Evolutionary conservation across 2,888 invertebrate genomes (phyloP), one percentile per base, ranked within the genome.

Genomic region (Linnaemya tessellans): DNA sequence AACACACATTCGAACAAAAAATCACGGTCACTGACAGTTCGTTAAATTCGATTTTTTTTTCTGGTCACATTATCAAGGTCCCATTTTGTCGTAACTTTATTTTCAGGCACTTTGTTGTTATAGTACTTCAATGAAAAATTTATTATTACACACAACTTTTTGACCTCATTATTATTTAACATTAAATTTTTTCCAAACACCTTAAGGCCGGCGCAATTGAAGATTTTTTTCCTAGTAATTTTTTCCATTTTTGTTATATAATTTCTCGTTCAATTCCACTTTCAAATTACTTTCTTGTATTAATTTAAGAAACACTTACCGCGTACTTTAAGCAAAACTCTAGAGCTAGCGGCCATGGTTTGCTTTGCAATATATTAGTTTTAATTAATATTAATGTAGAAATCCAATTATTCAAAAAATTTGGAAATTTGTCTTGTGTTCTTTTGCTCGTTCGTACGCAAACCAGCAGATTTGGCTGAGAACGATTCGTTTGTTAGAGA

Each of bases 341-440:
- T 93, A 88, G 93, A 93, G 88, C 94, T 93, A 89, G 94, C 93
- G 91, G 94, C 94, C 94, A 95, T 95, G 91, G 89, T 79, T 84
- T 60, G 74, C 77, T 86, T 80, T 65, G 77, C 74, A 68, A 75
- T 43, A 22, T 43, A 30, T 58, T 43, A 38, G 92, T 71, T 74
- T 58, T 64, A 73, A 79, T 54, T 68, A 51, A 79, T 56, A 79
- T 56, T 79, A 62, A 20, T 20, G 38, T 46, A 22, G 64, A 82
- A 73, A 70, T 83, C 46, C 75, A 84, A 74, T 83, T 82, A 80
- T 82, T 79, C 81, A 82, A 75, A 84, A 64, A 60, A 64, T 67
- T n/a, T 68, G 74, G 54, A 74, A 75, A 68, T 79, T 86, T 89
- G 89, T 77, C 88, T 87, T 64, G 8, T 30, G 10, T 87, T 84